These are phyloP conservation scores for Ursus arctos DNA, from an alignment of 2,113 vertebrate species.

Conservation along the genomic window DNA sequence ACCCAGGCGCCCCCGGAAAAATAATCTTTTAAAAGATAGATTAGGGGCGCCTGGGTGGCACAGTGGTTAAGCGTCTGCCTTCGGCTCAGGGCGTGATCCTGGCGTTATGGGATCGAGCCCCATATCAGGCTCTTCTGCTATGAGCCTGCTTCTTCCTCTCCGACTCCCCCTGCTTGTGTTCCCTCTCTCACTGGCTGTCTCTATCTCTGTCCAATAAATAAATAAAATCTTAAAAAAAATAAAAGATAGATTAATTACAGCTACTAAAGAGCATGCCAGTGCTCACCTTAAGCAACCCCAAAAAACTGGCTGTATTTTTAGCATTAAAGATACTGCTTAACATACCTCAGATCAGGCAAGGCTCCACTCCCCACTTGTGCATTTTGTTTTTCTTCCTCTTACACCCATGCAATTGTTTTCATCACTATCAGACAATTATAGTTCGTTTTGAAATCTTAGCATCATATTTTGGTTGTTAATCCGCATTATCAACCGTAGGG, in stretches of 20 bases:
- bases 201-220: no score
- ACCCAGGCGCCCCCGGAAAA: no score
- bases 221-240: background rate
- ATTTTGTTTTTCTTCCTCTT: slow-evolving; percentile 1
- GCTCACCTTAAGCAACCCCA: background rate
- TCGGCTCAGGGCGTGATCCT: no score
- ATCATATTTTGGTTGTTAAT: background rate
- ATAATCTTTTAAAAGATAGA: background rate
- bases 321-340: background rate
- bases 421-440: background rate
- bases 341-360: background rate
- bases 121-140: no score
- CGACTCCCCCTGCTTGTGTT: no score
- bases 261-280: background rate
- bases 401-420: background rate
- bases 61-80: no score
- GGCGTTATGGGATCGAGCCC: no score
- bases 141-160: no score
- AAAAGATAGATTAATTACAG: background rate
- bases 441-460: background rate
- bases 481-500: background rate
- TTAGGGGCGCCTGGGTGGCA: background rate
- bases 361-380: background rate
- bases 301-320: background rate
- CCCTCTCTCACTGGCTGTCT: no score